These are phyloP conservation scores for Columbina picui DNA, from an alignment of 2,113 vertebrate species.

Conservation along the genomic window DNA sequence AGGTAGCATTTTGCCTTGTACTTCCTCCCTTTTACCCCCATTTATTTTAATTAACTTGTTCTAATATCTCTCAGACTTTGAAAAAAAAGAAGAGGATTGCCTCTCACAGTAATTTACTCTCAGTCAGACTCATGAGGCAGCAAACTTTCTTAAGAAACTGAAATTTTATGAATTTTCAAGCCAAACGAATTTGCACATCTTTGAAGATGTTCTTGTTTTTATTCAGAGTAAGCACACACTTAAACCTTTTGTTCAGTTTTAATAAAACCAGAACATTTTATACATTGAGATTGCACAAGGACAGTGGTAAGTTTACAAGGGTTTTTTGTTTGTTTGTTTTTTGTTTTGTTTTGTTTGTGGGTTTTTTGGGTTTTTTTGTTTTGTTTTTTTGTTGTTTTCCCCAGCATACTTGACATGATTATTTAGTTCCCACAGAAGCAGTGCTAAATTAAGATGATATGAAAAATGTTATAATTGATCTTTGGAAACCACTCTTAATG, in stretches of 20 bases:
- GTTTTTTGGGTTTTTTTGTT: too few relatives aligned
- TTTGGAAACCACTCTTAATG: background rate
- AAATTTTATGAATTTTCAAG: background rate
- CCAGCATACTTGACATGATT: background rate
- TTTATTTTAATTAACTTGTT: background rate
- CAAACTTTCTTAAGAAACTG: background rate
- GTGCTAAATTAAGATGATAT: background rate
- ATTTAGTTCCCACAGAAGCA: background rate
- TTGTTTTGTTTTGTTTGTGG: too few relatives aligned
- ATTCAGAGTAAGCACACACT: background rate
- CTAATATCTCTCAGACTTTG: background rate
- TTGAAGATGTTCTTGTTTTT: background rate
- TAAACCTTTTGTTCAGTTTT: background rate
- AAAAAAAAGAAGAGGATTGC: background rate
- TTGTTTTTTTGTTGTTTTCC: background rate
- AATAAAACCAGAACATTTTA: background rate
- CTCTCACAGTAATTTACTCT: background rate
- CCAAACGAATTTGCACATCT: background rate
- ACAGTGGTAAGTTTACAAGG: fast-evolving
- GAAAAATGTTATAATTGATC: background rate
- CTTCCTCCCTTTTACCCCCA: background rate
- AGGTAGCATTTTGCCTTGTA: background rate
- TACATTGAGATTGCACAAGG: background rate
- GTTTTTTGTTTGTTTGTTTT: too few relatives aligned
- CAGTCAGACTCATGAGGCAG: background rate